Percentiles rank a stretch among this genome's conserved stretches.
These are phyloP conservation scores for Eretmochelys imbricata DNA, from an alignment of 2,113 vertebrate genomes.

Conservation along the genomic window DNA sequence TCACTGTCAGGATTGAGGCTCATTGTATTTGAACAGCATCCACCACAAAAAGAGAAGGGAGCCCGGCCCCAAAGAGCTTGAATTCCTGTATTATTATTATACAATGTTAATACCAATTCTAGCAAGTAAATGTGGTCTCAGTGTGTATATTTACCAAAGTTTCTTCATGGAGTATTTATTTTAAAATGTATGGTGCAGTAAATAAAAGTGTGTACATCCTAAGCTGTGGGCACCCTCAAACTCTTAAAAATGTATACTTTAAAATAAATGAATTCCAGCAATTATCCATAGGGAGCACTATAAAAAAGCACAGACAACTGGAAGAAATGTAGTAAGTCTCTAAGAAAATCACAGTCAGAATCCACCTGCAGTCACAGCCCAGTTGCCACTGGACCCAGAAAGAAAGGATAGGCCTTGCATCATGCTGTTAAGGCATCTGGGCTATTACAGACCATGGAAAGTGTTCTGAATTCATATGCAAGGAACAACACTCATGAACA, in stretches of 20 bases:
- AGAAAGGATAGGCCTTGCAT: not conserved
- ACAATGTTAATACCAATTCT: not conserved
- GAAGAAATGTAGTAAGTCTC: not conserved
- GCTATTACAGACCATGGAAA: not conserved
- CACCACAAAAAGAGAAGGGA: not conserved
- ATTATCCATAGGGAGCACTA: accelerated
- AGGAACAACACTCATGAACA: not conserved
- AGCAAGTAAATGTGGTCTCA: not conserved
- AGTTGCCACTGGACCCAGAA: not conserved
- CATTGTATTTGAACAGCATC: not conserved
- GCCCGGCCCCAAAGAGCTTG: not conserved
- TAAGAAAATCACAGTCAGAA: accelerated
- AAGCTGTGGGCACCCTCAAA: not conserved
- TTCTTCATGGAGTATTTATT: not conserved
- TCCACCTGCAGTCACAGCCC: not conserved
- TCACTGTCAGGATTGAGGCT: not conserved
- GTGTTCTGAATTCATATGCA: not conserved
- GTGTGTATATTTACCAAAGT: not conserved
- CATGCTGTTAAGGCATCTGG: not conserved
- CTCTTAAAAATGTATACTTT: not conserved
- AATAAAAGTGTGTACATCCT: not conserved
- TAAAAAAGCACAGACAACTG: not conserved
- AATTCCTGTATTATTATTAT: not conserved
- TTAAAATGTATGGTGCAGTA: not conserved
- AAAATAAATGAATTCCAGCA: not conserved